Percentiles rank a stretch among this genome's conserved stretches.
phyloP scores from a whole-genome alignment of 1,140 invertebrate genomes.

The Drosophila arawakana region DNA sequence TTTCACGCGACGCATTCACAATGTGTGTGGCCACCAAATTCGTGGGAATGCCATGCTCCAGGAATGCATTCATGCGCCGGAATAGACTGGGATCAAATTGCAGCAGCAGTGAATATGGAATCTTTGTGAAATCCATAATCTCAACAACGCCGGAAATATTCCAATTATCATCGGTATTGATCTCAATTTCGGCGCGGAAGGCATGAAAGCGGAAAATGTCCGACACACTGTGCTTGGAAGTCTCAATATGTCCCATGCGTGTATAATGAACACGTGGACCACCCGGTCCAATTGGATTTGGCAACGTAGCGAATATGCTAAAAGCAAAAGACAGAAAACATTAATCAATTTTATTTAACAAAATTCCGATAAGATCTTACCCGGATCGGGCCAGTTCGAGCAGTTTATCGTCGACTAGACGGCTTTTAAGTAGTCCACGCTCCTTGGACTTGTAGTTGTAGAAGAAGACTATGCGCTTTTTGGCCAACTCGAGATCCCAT shows the following conservation, averaged over 20 bases:
- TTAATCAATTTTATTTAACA: no score
- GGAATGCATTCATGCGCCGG: slow-evolving; percentile 84
- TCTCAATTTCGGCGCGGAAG: slow-evolving; percentile 84
- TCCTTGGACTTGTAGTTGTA: slow-evolving; percentile 79
- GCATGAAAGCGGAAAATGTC: slow-evolving; percentile 84
- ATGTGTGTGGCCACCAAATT: slow-evolving; percentile 86
- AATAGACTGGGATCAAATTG: slow-evolving; percentile 85
- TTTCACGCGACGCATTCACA: slow-evolving; percentile 85
- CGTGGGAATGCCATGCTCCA: slow-evolving; percentile 86
- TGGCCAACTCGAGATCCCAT: slow-evolving; percentile 88
- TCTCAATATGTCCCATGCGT: slow-evolving; percentile 85
- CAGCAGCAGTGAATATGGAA: slow-evolving; percentile 84
- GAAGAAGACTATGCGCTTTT: slow-evolving; percentile 87
- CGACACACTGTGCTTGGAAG: slow-evolving; percentile 83
- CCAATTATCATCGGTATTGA: slow-evolving; percentile 85
- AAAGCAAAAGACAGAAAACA: not conserved
- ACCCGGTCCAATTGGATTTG: slow-evolving; percentile 83
- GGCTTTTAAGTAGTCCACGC: slow-evolving; percentile 58
- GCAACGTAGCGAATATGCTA: slow-evolving; percentile 81
- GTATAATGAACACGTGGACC: slow-evolving; percentile 85
- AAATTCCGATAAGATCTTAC: slow-evolving; percentile 39
- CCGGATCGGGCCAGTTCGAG: slow-evolving; percentile 64
- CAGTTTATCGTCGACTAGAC: slow-evolving; percentile 73
- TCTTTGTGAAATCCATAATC: slow-evolving; percentile 85
- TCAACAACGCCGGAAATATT: slow-evolving; percentile 84